phyloP scores from a whole-genome alignment of 2,113 vertebrate species.

The Mormyrus lacerda region DNA sequence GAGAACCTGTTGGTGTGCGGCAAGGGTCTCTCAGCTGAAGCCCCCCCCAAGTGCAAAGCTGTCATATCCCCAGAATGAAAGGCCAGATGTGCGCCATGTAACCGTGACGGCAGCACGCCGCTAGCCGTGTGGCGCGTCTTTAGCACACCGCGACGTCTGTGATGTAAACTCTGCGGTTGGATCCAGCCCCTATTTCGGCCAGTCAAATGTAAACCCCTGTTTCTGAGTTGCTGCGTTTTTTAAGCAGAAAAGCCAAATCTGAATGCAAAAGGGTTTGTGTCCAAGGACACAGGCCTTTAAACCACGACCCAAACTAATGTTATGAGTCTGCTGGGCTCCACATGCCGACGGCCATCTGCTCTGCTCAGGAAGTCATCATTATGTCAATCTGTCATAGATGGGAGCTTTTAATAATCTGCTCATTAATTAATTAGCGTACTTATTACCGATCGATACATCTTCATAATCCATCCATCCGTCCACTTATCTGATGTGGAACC shows the following conservation, averaged over 20 bases:
- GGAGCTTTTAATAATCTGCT: conserved; percentile 63
- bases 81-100: neutral
- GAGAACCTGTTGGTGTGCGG: neutral
- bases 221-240: neutral
- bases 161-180: neutral
- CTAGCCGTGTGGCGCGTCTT: neutral
- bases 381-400: conserved; percentile 59
- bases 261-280: conserved; percentile 46
- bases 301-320: conserved; percentile 52
- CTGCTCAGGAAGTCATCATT: conserved; percentile 50
- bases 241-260: neutral
- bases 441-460: conserved; percentile 12
- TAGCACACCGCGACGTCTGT: neutral
- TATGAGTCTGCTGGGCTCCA: neutral
- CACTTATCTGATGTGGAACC: neutral
- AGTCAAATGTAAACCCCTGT: neutral
- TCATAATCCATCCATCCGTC: conserved; percentile 12
- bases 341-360: conserved; percentile 56
- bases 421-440: conserved; percentile 32
- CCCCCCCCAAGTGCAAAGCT: neutral
- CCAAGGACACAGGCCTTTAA: conserved; percentile 62
- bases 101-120: neutral
- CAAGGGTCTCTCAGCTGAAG: neutral
- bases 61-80: neutral
- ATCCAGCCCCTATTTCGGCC: neutral